Base-by-base conservation (phyloP, 1,140 invertebrate species). In the Grapholita molesta region DNA sequence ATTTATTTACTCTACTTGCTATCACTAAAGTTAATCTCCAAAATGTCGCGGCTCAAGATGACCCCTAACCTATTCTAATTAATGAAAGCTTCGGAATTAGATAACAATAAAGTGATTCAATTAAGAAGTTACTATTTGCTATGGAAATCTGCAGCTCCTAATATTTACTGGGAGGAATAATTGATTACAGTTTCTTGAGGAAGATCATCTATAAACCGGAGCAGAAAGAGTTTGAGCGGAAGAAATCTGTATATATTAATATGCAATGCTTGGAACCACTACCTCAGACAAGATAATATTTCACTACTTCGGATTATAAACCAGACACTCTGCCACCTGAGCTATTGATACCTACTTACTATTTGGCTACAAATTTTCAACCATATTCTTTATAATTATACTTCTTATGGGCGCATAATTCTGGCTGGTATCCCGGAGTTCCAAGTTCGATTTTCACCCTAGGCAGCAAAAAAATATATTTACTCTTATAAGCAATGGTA, bases 1-100 rank as follows among this genome's bases (percentile, higher is more conserved):
- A n/a, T n/a, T 70, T 81, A 86, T 85, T 84, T 84, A 76, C 85
- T 71, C 67, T 76, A 76, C n/a, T n/a, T n/a, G n/a, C n/a, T n/a
- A n/a, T n/a, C n/a, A 72, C 66, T 71, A 69, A 68, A 38, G 33
- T 69, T 70, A 74, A 80, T 80, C 78, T 80, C 64, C 61, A 32
- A 57, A 75, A 77, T 72, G 74, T 76, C 68, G 77, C 70, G 74
- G 78, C 68, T 66, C 33, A 65, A 75, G 72, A 75, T 70, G 68
- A 55, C 8, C 55, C 66, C 69, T 68, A 80, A 76, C 74, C 80
- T 73, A 35, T 30, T 24, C 66, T 24, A 67, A 67, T 67, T 67
- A 68, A 57, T 68, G 57, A 24, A 69, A 64, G 32, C 67, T 38
- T 66, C 42, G 32, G 48, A 76, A 76, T 79, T 78, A 75, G 73